Conservation (phyloP, 2,888 invertebrate species). For the Cheilosia pagana region DNA sequence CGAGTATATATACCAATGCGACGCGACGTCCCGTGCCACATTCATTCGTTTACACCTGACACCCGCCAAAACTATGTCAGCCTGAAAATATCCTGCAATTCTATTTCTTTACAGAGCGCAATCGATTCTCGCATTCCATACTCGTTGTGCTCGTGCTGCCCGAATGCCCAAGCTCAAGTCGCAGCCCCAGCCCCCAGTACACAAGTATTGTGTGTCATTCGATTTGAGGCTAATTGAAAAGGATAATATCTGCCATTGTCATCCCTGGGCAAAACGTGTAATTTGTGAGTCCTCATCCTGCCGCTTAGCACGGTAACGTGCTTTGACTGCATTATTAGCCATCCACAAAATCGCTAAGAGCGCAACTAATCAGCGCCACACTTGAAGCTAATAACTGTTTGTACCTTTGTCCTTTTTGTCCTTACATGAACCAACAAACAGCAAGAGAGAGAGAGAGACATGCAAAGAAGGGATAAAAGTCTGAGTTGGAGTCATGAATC, state of each 20-base stretch:
- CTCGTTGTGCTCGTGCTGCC: background rate
- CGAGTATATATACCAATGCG: background rate
- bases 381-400: conserved; percentile 68
- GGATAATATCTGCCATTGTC: conserved; percentile 57
- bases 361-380: conserved; percentile 61
- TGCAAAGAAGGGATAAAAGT: conserved; percentile 11
- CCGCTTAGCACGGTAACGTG: conserved; percentile 68
- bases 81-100: conserved; percentile 51
- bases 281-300: conserved; percentile 60
- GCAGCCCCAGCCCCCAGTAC: conserved; percentile 7
- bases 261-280: conserved; percentile 53
- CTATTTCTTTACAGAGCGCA: conserved; percentile 35
- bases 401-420: conserved; percentile 68
- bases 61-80: conserved; percentile 75
- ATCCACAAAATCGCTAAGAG: conserved; percentile 52
- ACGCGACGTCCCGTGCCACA: conserved; percentile 47
- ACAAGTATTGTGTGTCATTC: conserved; percentile 62
- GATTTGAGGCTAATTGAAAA: conserved; percentile 73
- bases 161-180: background rate
- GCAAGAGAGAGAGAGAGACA: background rate
- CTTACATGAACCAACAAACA: conserved; percentile 32
- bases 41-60: conserved; percentile 73
- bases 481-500: conserved; percentile 46
- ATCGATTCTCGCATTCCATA: conserved; percentile 51
- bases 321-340: conserved; percentile 62